These are phyloP conservation scores for Sorex araneus DNA, from an alignment of 2,113 vertebrate species.

Conservation along the genomic window DNA sequence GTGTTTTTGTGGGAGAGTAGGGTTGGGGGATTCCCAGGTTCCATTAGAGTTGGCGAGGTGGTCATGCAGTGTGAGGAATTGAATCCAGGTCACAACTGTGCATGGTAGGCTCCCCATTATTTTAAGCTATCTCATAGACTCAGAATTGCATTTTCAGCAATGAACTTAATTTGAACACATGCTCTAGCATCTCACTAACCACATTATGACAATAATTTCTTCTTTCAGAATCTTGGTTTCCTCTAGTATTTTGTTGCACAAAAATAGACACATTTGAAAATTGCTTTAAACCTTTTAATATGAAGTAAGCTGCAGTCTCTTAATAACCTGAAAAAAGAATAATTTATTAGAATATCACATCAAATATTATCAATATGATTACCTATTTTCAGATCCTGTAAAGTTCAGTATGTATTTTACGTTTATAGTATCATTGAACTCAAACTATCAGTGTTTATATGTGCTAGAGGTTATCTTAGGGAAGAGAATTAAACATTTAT, in stretches of 20 bases:
- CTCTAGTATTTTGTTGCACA: too few relatives aligned
- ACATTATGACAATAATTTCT: background rate
- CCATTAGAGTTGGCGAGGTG: too few relatives aligned
- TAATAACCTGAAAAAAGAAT: background rate
- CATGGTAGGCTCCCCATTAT: too few relatives aligned
- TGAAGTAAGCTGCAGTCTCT: background rate
- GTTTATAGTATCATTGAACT: background rate
- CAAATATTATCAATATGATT: background rate
- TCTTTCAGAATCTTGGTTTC: too few relatives aligned
- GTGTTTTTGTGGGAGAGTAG: too few relatives aligned
- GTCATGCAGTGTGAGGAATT: too few relatives aligned
- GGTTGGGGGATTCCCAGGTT: too few relatives aligned
- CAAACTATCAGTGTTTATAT: background rate
- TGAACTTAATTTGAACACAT: background rate
- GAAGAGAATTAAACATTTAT: background rate
- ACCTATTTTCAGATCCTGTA: background rate
- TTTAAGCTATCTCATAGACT: background rate
- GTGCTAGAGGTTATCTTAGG: background rate
- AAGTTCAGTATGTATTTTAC: background rate
- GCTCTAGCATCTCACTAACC: background rate
- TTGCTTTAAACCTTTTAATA: background rate
- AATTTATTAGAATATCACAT: background rate
- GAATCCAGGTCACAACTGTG: too few relatives aligned
- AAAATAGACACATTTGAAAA: background rate
- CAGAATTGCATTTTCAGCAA: conserved; percentile 13